Percentiles rank a stretch among this genome's conserved stretches.
These are phyloP conservation scores for Drosophila buzzatii DNA, from an alignment of 2,888 invertebrate genomes.

Conservation along the genomic window DNA sequence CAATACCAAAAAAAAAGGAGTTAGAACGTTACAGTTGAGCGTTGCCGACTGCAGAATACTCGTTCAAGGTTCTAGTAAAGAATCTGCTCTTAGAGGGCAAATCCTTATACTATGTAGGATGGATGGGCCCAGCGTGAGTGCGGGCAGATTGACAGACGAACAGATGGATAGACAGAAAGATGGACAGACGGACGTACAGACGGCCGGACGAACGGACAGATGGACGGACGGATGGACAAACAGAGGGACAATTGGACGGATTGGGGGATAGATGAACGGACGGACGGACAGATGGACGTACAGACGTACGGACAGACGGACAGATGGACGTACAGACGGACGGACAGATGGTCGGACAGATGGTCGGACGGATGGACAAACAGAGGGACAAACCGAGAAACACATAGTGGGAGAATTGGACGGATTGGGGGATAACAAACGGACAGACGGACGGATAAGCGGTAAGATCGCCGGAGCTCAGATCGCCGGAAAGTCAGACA, in stretches of 20 bases:
- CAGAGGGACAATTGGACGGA: neutral
- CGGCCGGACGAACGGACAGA: too few relatives aligned
- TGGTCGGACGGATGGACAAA: neutral
- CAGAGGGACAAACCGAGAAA: too few relatives aligned
- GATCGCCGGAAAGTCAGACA: neutral
- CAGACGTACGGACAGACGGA: neutral
- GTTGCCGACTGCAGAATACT: neutral
- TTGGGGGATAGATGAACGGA: neutral
- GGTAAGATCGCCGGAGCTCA: too few relatives aligned
- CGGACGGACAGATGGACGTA: neutral
- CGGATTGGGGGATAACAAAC: neutral
- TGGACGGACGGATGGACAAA: neutral
- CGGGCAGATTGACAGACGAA: neutral
- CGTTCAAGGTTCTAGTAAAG: neutral
- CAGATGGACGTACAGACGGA: neutral
- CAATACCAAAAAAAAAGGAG: conserved; percentile 48
- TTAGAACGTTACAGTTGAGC: neutral
- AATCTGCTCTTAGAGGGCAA: neutral
- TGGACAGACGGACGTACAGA: neutral
- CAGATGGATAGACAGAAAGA: neutral
- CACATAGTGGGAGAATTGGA: too few relatives aligned
- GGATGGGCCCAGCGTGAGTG: neutral
- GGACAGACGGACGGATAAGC: neutral
- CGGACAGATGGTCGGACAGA: too few relatives aligned
- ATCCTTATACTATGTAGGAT: neutral